Conservation (phyloP, 2,797 vertebrate genomes). For the Enteromius unitaeniatus region DNA sequence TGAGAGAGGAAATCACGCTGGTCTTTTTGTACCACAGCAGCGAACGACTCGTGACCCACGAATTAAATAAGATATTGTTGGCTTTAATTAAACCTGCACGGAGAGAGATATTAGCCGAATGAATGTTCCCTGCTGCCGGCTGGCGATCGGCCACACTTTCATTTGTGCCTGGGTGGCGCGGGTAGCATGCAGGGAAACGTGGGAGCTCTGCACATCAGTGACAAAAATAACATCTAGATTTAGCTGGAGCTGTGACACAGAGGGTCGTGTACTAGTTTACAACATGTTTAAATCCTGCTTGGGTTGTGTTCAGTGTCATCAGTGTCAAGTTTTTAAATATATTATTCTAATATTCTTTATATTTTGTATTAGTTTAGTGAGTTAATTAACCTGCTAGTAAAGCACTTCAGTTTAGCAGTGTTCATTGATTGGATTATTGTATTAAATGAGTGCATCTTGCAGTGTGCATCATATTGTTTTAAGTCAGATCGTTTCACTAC, state of each 20-base stretch:
- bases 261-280: background rate
- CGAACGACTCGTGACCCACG: slow-evolving; percentile 24
- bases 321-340: background rate
- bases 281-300: background rate
- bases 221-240: slow-evolving; percentile 30
- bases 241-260: background rate
- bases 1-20: slow-evolving; percentile 32
- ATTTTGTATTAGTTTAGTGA: background rate
- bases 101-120: slow-evolving; percentile 29
- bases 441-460: background rate
- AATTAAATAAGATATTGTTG: slow-evolving; percentile 43
- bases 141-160: slow-evolving; percentile 14
- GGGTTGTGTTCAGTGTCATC: background rate
- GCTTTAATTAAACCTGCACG: slow-evolving; percentile 43
- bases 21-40: slow-evolving; percentile 27
- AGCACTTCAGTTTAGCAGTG: background rate
- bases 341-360: no score
- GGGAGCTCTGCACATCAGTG: background rate
- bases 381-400: background rate
- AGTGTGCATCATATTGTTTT: background rate
- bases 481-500: background rate
- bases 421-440: background rate
- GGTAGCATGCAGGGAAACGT: slow-evolving; percentile 14
- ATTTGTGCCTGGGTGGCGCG: background rate
- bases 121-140: background rate